phyloP scores from a whole-genome alignment of 2,113 vertebrate genomes.

The Syngnathus typhle region DNA sequence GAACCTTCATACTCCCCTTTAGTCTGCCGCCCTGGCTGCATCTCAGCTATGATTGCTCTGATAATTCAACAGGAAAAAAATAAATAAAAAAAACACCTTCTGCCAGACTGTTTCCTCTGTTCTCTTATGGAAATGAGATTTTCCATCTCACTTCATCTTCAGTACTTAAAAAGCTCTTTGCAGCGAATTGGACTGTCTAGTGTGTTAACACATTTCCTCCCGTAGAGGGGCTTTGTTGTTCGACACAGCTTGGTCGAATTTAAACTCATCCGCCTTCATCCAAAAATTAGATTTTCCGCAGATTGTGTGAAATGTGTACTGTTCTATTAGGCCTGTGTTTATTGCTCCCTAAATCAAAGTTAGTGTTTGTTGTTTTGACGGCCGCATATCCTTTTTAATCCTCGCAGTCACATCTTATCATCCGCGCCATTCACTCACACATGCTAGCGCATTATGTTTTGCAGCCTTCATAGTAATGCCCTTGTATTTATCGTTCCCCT shows the following conservation, averaged over 20 bases:
- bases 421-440: constrained; percentile 32
- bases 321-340: constrained; percentile 42
- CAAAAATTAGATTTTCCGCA: constrained; percentile 51
- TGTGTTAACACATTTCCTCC: constrained; percentile 64
- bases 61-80: constrained; percentile 49
- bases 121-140: constrained; percentile 72
- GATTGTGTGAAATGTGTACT: constrained; percentile 51
- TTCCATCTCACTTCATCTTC: constrained; percentile 68
- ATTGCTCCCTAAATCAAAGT: constrained; percentile 54
- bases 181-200: constrained; percentile 56
- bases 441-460: constrained; percentile 19
- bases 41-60: constrained; percentile 60
- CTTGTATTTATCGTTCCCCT: constrained; percentile 28
- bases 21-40: constrained; percentile 51
- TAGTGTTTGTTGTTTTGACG: constrained; percentile 37
- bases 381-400: constrained; percentile 31
- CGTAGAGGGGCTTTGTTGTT: constrained; percentile 59
- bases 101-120: constrained; percentile 63
- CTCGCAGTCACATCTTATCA: constrained; percentile 21
- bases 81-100: constrained; percentile 44
- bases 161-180: constrained; percentile 65
- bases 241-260: constrained; percentile 51
- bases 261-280: constrained; percentile 40
- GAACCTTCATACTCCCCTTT: constrained; percentile 26
- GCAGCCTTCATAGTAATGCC: constrained; percentile 25